Conservation (phyloP, 1,140 invertebrate genomes). For the Oncopeltus fasciatus region DNA sequence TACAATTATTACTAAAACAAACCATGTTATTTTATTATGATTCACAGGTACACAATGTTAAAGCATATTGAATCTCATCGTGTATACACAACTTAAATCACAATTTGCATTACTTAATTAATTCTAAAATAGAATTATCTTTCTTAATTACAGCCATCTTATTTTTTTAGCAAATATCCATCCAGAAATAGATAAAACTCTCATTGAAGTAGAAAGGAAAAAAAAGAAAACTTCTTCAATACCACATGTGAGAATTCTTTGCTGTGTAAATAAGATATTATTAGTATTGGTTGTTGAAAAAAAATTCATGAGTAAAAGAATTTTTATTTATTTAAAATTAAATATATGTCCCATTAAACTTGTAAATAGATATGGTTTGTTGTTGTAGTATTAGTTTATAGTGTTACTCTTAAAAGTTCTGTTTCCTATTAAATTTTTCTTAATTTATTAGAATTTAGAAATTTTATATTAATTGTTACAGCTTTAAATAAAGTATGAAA, state of each 20-base stretch:
- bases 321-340: neutral
- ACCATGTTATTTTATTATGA: too few relatives aligned
- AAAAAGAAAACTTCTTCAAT: neutral
- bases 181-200: neutral
- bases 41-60: too few relatives aligned
- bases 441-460: neutral
- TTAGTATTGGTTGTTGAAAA: neutral
- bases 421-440: neutral
- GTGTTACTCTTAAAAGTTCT: neutral
- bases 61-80: too few relatives aligned
- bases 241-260: neutral
- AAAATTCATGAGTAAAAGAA: neutral
- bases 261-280: slow-evolving; percentile 10
- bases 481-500: neutral
- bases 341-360: neutral
- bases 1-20: too few relatives aligned
- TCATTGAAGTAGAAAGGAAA: neutral
- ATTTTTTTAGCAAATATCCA: neutral
- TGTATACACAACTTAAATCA: too few relatives aligned
- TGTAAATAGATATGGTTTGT: slow-evolving; percentile 4
- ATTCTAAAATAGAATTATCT: too few relatives aligned
- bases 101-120: too few relatives aligned
- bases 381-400: neutral
- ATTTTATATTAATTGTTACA: neutral
- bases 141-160: too few relatives aligned